These are phyloP conservation scores for Polydrusus pterygomalis DNA, from an alignment of 2,888 invertebrate species.

Conservation along the genomic window DNA sequence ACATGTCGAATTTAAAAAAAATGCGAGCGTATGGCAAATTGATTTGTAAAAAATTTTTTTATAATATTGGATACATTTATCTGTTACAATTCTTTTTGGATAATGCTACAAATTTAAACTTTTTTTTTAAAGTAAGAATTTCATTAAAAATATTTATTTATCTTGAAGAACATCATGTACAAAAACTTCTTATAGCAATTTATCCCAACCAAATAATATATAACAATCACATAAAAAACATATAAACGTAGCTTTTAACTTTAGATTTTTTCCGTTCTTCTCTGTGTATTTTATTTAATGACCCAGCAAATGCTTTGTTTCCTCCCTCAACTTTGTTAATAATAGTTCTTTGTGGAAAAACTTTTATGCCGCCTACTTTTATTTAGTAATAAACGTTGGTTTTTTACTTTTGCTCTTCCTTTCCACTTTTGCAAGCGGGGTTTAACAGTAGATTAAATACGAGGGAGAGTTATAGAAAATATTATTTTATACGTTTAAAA, in stretches of 20 bases:
- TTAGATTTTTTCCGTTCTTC: background rate
- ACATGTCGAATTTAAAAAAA: too few relatives aligned
- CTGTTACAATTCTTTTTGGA: too few relatives aligned
- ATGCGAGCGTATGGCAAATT: too few relatives aligned
- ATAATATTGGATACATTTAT: too few relatives aligned
- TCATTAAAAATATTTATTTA: too few relatives aligned
- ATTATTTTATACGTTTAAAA: background rate
- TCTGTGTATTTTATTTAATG: conserved; percentile 6
- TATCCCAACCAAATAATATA: too few relatives aligned
- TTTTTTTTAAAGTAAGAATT: too few relatives aligned
- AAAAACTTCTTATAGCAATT: too few relatives aligned
- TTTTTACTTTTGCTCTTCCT: conserved; percentile 1
- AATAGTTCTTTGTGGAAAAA: conserved; percentile 11
- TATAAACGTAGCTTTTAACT: conserved; percentile 2
- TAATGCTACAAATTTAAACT: too few relatives aligned
- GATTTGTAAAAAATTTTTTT: too few relatives aligned
- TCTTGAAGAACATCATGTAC: too few relatives aligned
- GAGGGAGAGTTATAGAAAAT: background rate
- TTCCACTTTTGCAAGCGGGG: background rate
- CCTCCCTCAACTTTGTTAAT: conserved; percentile 6
- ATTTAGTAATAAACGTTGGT: conserved; percentile 15
- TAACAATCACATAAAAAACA: background rate
- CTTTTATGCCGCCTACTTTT: conserved; percentile 9
- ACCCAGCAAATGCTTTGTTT: conserved; percentile 1
- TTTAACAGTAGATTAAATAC: background rate